Evolutionary conservation across 2,888 invertebrate genomes (phyloP).

Genomic region (Xestoiulus laeticollis): DNA sequence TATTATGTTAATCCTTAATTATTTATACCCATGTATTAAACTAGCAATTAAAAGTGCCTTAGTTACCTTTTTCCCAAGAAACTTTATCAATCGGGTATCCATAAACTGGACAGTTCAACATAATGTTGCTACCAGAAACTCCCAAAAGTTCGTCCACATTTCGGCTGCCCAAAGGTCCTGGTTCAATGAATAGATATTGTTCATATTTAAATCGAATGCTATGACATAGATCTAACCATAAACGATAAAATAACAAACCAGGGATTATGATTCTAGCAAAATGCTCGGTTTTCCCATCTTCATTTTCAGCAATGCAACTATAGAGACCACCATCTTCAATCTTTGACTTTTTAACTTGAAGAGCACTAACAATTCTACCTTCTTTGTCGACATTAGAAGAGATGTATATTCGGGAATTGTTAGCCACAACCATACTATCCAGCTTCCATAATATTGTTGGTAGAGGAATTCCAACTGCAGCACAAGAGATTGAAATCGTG

Average conservation of each 20-base stretch:
- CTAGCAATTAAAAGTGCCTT: not conserved
- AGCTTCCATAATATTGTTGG: constrained; percentile 51
- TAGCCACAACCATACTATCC: constrained; percentile 7
- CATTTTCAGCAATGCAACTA: constrained; percentile 46
- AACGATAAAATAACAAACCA: constrained; percentile 15
- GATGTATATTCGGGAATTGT: not conserved
- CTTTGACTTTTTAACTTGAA: not conserved
- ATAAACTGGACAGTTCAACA: constrained; percentile 51
- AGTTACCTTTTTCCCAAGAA: constrained; percentile 49
- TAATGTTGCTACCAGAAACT: not conserved
- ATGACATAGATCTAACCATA: not conserved
- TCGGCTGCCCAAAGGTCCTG: too few species aligned
- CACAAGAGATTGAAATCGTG: not conserved
- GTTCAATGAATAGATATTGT: too few species aligned
- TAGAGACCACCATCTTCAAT: constrained; percentile 50
- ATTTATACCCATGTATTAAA: too few species aligned
- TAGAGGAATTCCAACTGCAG: constrained; percentile 49
- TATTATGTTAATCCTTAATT: too few species aligned
- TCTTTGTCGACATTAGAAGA: not conserved
- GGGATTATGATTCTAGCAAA: constrained; percentile 35
- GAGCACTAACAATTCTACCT: constrained; percentile 20
- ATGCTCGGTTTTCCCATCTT: constrained; percentile 43
- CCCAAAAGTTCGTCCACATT: not conserved
- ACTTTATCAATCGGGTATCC: constrained; percentile 46
- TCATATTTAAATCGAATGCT: not conserved